Conservation (phyloP, 2,797 vertebrate species). For the Pseudomugil gertrudae region DNA sequence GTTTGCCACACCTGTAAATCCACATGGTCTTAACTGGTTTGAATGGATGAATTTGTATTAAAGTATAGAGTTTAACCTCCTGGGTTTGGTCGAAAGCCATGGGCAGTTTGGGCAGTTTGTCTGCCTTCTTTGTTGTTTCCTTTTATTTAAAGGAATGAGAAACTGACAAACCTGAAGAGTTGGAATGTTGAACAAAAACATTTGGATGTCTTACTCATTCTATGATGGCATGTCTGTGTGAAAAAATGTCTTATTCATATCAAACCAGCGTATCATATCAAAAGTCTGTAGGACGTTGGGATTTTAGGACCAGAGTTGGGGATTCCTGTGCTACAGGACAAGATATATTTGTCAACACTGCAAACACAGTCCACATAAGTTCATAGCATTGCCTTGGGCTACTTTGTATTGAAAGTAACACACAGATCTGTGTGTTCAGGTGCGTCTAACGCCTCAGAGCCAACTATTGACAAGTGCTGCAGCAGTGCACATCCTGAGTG, state of each 20-base stretch:
- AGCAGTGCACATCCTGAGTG: constrained; percentile 59
- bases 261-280: too few relatives aligned
- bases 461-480: constrained; percentile 61
- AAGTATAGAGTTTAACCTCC: constrained; percentile 1
- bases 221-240: too few relatives aligned
- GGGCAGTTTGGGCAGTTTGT: constrained; percentile 19
- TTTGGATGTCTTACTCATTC: not conserved
- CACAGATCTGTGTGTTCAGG: constrained; percentile 55
- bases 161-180: not conserved
- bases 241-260: too few relatives aligned
- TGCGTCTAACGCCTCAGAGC: constrained; percentile 57
- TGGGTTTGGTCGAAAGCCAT: constrained; percentile 20
- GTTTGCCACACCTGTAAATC: constrained; percentile 20
- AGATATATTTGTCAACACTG: constrained; percentile 22
- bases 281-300: constrained; percentile 10
- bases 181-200: constrained; percentile 4
- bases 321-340: constrained; percentile 10
- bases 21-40: not conserved
- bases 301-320: too few relatives aligned
- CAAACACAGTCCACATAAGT: constrained; percentile 17
- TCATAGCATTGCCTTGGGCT: constrained; percentile 16
- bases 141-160: constrained; percentile 5
- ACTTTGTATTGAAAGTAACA: constrained; percentile 17
- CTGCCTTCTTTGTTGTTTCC: constrained; percentile 21
- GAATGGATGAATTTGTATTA: constrained; percentile 31